Evolutionary conservation across 2,888 invertebrate genomes (phyloP).

Genomic region (Coremacera marginata): DNA sequence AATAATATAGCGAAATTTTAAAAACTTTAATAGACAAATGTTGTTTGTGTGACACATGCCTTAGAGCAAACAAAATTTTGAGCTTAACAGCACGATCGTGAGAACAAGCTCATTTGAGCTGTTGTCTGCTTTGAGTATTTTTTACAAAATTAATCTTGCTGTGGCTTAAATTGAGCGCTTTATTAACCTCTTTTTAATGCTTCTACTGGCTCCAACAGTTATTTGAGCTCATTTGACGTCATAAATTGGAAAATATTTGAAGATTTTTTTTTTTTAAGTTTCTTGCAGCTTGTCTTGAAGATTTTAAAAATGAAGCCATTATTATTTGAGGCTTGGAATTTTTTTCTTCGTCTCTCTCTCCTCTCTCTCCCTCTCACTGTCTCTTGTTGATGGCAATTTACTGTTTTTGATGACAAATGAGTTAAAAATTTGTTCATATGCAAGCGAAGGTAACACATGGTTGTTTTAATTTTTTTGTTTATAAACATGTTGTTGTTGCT

Average conservation of each 20-base stretch:
- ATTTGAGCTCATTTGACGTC: not conserved
- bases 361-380: not conserved
- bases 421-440: not conserved
- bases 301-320: constrained; percentile 21
- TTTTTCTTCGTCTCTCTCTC: not conserved
- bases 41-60: too few species aligned
- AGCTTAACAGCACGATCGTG: not conserved
- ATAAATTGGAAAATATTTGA: not conserved
- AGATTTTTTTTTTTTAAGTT: not conserved
- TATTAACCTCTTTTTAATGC: not conserved
- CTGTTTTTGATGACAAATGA: not conserved
- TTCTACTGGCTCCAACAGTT: not conserved
- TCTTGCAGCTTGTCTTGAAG: constrained; percentile 1
- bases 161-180: not conserved
- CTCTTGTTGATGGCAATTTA: not conserved
- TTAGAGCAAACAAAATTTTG: not conserved
- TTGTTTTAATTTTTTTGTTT: not conserved
- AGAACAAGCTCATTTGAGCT: not conserved
- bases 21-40: too few species aligned
- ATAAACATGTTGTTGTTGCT: not conserved
- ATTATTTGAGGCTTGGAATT: not conserved
- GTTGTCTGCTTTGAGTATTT: not conserved
- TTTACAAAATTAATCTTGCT: not conserved
- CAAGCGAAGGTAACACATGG: not conserved
- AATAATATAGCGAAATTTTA: too few species aligned